Evolutionary conservation across 1,140 invertebrate genomes (phyloP), one percentile per base, ranked within the genome.

Genomic region (Cotesia typhae): DNA sequence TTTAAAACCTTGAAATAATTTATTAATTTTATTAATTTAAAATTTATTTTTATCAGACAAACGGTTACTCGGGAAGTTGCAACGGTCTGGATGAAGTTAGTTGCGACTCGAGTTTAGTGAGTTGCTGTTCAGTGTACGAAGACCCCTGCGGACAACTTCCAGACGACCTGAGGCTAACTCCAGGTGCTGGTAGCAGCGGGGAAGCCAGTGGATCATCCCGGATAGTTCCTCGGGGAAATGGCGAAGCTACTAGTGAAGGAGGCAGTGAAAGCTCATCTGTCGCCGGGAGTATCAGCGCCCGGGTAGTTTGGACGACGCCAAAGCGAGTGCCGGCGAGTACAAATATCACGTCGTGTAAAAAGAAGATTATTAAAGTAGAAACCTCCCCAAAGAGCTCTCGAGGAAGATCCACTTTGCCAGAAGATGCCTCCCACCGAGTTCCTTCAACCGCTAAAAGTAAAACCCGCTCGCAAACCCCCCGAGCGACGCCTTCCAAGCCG

Each of bases 261-360:
- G 92, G 93, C 17, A 93, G 92, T 75, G 93, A 94, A 79, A 93
- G 92, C 80, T 93, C 92, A 0, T 92, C 92, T 0, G 82, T 93
- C 37, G 86, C 89, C 6, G 89, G 89, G n/a, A 59, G 35, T 17
- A 68, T 37, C 2, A 66, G 70, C 14, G 52, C 61, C 6, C 63
- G 63, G 2, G 20, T 14, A 36, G 60, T 37, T n/a, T 64, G 66
- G 38, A 38, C 61, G 4, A 59, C 60, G 0, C 53, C 70, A 41
- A 72, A 72, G 28, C 28, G 61, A 14, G 52, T 38, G 2, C 52
- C 51, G 4, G 73, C 67, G 1, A 68, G 36, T 35, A 1, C 63
- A 5, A 78, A 67, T 61, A 68, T 28, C n/a, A 69, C 66, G 28
- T 55, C 61, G 55, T 41, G 41, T n/a, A 61, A 66, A 57, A 67